phyloP scores from a whole-genome alignment of 30 jellyfish, hydroid and myxozoan species.

The Chrysaora quinquecirrha region DNA sequence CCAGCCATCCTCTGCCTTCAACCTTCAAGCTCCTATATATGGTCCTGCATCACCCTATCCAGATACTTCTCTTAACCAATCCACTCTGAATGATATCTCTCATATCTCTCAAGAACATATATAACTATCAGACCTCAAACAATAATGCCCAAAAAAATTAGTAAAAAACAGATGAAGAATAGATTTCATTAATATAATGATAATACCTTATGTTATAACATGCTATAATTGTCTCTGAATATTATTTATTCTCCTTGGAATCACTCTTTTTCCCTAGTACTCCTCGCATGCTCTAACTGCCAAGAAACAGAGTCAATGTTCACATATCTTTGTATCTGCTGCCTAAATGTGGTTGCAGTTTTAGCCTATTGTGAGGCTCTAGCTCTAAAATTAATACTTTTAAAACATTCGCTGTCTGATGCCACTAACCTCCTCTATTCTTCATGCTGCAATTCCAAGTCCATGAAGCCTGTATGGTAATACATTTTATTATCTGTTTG shows the following conservation, averaged over 20 bases:
- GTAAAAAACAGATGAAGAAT: no score
- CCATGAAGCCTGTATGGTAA: slow-evolving; percentile 62
- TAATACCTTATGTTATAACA: no score
- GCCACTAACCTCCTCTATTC: slow-evolving; percentile 63
- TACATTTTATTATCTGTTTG: slow-evolving; percentile 62
- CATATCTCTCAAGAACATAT: no score
- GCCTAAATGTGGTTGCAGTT: slow-evolving; percentile 27
- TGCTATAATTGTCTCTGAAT: no score
- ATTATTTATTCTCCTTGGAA: no score
- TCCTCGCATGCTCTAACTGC: slow-evolving; percentile 42
- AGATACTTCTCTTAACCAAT: neutral
- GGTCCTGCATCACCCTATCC: neutral
- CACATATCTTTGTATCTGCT: slow-evolving; percentile 29
- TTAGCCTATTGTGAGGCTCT: slow-evolving; percentile 20
- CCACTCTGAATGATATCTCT: slow-evolving; percentile 8
- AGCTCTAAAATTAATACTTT: slow-evolving; percentile 3
- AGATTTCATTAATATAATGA: no score
- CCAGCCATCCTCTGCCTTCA: neutral
- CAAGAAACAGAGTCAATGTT: slow-evolving; percentile 49
- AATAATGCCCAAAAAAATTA: no score
- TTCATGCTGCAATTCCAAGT: slow-evolving; percentile 57
- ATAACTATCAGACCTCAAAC: no score
- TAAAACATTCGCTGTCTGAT: slow-evolving; percentile 21
- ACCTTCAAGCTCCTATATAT: neutral
- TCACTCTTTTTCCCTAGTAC: slow-evolving; percentile 33